These are phyloP conservation scores for Drosophila sucinea DNA, from an alignment of 1,140 invertebrate genomes.

Conservation along the genomic window DNA sequence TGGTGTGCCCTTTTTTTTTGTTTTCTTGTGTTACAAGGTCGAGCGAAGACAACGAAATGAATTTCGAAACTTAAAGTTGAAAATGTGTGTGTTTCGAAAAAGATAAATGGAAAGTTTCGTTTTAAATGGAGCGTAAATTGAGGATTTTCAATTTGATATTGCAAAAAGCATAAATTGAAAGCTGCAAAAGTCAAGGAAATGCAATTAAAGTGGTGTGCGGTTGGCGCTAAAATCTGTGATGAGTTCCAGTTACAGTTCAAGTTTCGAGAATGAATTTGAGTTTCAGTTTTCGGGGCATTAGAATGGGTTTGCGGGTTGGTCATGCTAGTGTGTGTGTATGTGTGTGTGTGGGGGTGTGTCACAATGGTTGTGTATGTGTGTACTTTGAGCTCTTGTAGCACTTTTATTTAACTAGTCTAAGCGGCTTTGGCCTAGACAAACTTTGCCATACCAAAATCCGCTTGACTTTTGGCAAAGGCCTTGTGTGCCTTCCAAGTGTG, in stretches of 20 bases:
- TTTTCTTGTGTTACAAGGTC: constrained; percentile 19
- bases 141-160: constrained; percentile 11
- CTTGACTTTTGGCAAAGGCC: constrained; percentile 72
- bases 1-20: constrained; percentile 24
- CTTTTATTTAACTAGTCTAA: constrained; percentile 79
- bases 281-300: constrained; percentile 9
- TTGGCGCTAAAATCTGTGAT: constrained; percentile 13
- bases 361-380: constrained; percentile 13
- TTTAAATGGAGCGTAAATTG: constrained; percentile 45
- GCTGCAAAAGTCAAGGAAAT: constrained; percentile 25
- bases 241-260: background rate
- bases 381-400: constrained; percentile 43
- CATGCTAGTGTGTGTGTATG: background rate
- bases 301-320: background rate
- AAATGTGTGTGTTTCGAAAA: constrained; percentile 7
- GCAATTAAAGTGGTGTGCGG: constrained; percentile 44
- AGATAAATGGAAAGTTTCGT: constrained; percentile 23
- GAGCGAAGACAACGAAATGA: constrained; percentile 12
- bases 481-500: constrained; percentile 39
- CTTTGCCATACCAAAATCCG: constrained; percentile 69
- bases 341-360: background rate
- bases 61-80: constrained; percentile 14
- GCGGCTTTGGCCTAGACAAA: constrained; percentile 74
- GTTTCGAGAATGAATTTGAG: background rate
- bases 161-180: constrained; percentile 24